Conservation (phyloP, 2,113 vertebrate species). For the Ptyas mucosa region DNA sequence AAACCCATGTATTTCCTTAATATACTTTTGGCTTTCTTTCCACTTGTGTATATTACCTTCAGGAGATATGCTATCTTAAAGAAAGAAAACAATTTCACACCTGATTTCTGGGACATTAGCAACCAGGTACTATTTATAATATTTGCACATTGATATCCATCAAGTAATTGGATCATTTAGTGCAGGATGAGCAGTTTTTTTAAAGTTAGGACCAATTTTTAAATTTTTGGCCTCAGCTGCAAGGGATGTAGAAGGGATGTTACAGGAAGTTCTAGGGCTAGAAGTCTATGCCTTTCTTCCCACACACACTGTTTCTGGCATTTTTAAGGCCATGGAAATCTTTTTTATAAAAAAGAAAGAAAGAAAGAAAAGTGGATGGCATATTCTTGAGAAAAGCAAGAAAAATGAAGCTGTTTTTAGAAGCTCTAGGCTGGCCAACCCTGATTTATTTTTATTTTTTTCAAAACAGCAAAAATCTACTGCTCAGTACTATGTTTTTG, state of each 20-base stretch:
- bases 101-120: slow-evolving; percentile 64
- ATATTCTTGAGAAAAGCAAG: background rate
- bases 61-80: slow-evolving; percentile 70
- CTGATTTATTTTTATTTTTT: background rate
- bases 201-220: background rate
- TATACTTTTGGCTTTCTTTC: slow-evolving; percentile 30
- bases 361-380: background rate
- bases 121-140: slow-evolving; percentile 64
- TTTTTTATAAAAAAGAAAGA: background rate
- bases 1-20: background rate
- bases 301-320: background rate
- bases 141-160: background rate
- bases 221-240: background rate
- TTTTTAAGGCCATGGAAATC: background rate
- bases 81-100: slow-evolving; percentile 59
- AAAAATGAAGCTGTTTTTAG: background rate
- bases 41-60: slow-evolving; percentile 12
- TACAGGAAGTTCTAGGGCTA: background rate
- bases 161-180: background rate
- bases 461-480: background rate
- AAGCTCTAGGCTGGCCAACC: background rate
- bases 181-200: background rate
- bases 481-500: background rate
- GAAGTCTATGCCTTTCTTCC: background rate
- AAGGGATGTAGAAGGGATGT: background rate